phyloP scores from a whole-genome alignment of 2,797 vertebrate species.

The Phoxinus dragarum region DNA sequence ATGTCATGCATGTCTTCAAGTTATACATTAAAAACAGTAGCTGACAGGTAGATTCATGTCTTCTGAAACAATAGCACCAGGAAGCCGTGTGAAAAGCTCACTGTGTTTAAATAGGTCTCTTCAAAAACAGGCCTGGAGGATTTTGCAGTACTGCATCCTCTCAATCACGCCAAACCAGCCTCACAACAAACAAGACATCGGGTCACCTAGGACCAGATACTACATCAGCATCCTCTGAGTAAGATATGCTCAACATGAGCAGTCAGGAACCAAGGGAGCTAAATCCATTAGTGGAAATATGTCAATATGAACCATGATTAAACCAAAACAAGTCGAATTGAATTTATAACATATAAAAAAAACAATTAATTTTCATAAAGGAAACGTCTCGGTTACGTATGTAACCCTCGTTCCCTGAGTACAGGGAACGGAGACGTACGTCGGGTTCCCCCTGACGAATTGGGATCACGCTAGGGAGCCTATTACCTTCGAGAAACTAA shows the following conservation, averaged over 20 bases:
- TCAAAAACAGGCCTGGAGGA: conserved; percentile 22
- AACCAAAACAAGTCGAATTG: background rate
- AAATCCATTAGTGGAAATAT: background rate
- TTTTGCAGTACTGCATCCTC: conserved; percentile 26
- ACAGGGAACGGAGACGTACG: too few relatives aligned
- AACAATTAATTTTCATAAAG: background rate
- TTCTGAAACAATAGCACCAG: conserved; percentile 39
- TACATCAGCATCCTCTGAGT: background rate
- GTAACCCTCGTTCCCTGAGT: too few relatives aligned
- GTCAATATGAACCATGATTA: background rate
- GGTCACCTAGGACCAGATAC: conserved; percentile 24
- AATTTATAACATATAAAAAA: background rate
- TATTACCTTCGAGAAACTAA: too few relatives aligned
- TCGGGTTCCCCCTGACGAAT: too few relatives aligned
- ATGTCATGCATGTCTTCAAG: background rate
- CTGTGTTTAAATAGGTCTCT: conserved; percentile 38
- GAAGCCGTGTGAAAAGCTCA: conserved; percentile 32
- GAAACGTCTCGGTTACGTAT: too few relatives aligned
- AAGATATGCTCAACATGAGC: background rate
- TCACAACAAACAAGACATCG: conserved; percentile 28
- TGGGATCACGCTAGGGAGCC: too few relatives aligned
- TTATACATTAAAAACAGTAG: conserved; percentile 29
- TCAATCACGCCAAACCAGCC: conserved; percentile 46
- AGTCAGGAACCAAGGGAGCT: background rate
- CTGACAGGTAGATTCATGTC: conserved; percentile 42